Percentiles rank a stretch among this genome's conserved stretches.
phyloP scores from a whole-genome alignment of 2,888 invertebrate species.

The Plagiodera versicolora region DNA sequence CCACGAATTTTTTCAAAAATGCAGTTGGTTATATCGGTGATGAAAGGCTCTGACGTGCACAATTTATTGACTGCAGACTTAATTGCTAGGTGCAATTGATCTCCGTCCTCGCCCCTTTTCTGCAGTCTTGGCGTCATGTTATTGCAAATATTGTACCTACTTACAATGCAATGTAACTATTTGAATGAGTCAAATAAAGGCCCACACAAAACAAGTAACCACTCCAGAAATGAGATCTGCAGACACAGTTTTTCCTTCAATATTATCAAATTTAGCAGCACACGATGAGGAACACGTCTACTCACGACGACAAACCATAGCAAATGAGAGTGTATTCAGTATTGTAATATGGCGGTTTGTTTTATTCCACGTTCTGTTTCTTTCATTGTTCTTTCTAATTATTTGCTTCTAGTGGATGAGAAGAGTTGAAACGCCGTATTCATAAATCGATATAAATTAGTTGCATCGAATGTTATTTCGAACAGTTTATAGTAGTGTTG shows the following conservation, averaged over 20 bases:
- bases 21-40: conserved; percentile 1
- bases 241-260: not conserved
- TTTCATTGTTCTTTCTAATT: too few relatives aligned
- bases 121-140: conserved; percentile 5
- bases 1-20: conserved; percentile 6
- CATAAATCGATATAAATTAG: too few relatives aligned
- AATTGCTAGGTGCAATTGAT: conserved; percentile 10
- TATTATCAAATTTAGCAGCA: conserved; percentile 1
- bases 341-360: too few relatives aligned
- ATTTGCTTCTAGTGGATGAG: too few relatives aligned
- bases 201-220: conserved; percentile 1
- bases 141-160: conserved; percentile 5
- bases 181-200: not conserved
- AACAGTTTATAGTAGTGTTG: too few relatives aligned
- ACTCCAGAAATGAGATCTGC: conserved; percentile 2
- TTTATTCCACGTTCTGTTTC: too few relatives aligned
- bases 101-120: conserved; percentile 8
- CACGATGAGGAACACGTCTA: too few relatives aligned
- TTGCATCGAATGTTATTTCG: too few relatives aligned
- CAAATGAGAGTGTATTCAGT: too few relatives aligned
- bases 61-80: conserved; percentile 7
- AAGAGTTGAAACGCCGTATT: too few relatives aligned
- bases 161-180: conserved; percentile 1
- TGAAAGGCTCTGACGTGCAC: conserved; percentile 6
- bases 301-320: not conserved